Conservation (phyloP, 2,113 vertebrate species). For the Cettia cetti region DNA sequence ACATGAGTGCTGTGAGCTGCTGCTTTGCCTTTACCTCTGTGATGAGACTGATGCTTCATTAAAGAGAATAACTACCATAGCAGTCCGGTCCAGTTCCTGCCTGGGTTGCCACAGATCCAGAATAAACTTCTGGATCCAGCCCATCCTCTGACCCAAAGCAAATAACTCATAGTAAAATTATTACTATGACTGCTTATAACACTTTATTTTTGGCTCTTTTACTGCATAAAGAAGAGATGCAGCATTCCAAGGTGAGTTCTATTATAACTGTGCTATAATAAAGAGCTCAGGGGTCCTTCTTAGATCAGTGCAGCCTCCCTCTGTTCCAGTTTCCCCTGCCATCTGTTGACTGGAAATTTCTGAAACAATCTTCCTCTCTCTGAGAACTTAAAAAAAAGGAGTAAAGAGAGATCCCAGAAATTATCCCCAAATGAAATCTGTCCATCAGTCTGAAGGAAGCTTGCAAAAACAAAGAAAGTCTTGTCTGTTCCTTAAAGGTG, state of each 20-base stretch:
- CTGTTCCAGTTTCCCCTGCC: not conserved
- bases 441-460: not conserved
- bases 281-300: not conserved
- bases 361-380: not conserved
- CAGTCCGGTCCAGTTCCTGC: too few relatives aligned
- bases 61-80: too few relatives aligned
- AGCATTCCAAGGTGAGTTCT: not conserved
- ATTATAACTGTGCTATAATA: not conserved
- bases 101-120: too few relatives aligned
- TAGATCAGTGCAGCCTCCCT: not conserved
- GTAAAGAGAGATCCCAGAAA: not conserved
- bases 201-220: not conserved
- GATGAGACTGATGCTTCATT: too few relatives aligned
- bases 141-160: not conserved
- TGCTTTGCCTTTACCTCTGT: too few relatives aligned
- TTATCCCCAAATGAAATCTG: not conserved
- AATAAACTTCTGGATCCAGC: not conserved
- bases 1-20: too few relatives aligned
- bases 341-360: not conserved
- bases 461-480: not conserved
- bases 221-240: not conserved
- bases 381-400: not conserved
- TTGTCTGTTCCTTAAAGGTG: not conserved
- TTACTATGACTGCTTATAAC: rapidly evolving
- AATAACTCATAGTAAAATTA: not conserved